phyloP scores from a whole-genome alignment of 1,140 invertebrate genomes.

The Hirudo medicinalis region DNA sequence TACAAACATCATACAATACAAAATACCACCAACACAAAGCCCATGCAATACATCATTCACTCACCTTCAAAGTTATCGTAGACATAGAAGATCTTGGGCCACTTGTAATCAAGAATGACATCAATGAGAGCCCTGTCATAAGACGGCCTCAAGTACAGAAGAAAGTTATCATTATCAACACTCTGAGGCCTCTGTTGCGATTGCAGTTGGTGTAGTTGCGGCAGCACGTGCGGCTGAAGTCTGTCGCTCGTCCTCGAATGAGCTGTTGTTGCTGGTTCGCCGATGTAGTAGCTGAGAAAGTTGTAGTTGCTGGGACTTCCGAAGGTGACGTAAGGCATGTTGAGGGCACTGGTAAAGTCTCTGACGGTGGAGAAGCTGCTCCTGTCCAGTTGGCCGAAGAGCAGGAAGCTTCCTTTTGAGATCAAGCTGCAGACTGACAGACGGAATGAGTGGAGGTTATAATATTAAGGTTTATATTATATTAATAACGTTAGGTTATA shows the following conservation, averaged over 20 bases:
- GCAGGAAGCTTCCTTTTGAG: slow-evolving; percentile 70
- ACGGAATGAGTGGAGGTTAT: slow-evolving; percentile 14
- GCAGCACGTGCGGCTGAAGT: background rate
- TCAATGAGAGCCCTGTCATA: slow-evolving; percentile 85
- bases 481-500: too few species aligned
- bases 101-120: slow-evolving; percentile 75
- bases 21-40: too few species aligned
- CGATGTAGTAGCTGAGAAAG: background rate
- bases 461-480: too few species aligned
- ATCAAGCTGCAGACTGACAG: slow-evolving; percentile 81
- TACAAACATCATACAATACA: too few species aligned
- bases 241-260: too few species aligned
- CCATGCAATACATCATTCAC: background rate
- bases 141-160: slow-evolving; percentile 60
- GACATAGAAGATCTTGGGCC: slow-evolving; percentile 81
- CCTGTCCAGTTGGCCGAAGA: slow-evolving; percentile 76
- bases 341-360: slow-evolving; percentile 86
- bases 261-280: background rate
- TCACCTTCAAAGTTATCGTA: slow-evolving; percentile 86
- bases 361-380: slow-evolving; percentile 86
- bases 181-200: background rate
- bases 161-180: slow-evolving; percentile 5
- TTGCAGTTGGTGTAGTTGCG: background rate
- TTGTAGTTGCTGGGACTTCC: slow-evolving; percentile 25
- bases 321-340: slow-evolving; percentile 76